A percentile compares a stretch with the other conserved stretches of the same genome.
These are phyloP conservation scores for Caenorhabditis inopinata DNA, from an alignment of 1,140 invertebrate species.

Conservation along the genomic window DNA sequence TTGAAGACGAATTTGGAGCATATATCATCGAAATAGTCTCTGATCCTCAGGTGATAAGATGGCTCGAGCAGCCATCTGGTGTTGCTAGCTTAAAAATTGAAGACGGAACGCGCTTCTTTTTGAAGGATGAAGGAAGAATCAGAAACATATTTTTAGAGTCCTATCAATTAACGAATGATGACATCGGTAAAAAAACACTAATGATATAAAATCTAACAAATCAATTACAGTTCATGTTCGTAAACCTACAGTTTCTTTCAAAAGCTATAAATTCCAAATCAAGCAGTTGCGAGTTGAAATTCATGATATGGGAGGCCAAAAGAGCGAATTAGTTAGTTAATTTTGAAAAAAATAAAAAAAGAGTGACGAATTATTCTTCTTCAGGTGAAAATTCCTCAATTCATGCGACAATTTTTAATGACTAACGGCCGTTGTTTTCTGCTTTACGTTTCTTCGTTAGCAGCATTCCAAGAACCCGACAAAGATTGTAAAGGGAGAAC, in stretches of 20 bases:
- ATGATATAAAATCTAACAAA: too few relatives aligned
- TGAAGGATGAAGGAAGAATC: constrained; percentile 24
- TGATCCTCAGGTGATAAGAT: neutral
- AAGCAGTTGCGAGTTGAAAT: constrained; percentile 51
- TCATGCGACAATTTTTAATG: constrained; percentile 49
- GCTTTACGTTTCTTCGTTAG: constrained; percentile 56
- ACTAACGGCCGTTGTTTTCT: constrained; percentile 50
- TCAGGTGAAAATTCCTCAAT: constrained; percentile 53
- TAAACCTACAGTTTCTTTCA: constrained; percentile 54
- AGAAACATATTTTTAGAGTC: neutral
- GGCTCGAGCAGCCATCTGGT: neutral
- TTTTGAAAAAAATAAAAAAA: neutral
- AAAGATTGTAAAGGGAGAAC: constrained; percentile 53
- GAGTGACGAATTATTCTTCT: neutral
- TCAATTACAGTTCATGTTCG: constrained; percentile 47
- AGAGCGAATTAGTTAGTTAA: constrained; percentile 48
- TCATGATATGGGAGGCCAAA: constrained; percentile 57
- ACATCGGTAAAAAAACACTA: constrained; percentile 15
- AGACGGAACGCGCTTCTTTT: constrained; percentile 37
- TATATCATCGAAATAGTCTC: neutral
- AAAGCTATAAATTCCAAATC: constrained; percentile 54
- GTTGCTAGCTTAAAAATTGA: constrained; percentile 24
- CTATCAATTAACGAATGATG: neutral
- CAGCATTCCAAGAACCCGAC: constrained; percentile 55
- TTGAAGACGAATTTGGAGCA: constrained; percentile 5